phyloP scores from a whole-genome alignment of 2,113 vertebrate species.

The Arvicanthis niloticus region DNA sequence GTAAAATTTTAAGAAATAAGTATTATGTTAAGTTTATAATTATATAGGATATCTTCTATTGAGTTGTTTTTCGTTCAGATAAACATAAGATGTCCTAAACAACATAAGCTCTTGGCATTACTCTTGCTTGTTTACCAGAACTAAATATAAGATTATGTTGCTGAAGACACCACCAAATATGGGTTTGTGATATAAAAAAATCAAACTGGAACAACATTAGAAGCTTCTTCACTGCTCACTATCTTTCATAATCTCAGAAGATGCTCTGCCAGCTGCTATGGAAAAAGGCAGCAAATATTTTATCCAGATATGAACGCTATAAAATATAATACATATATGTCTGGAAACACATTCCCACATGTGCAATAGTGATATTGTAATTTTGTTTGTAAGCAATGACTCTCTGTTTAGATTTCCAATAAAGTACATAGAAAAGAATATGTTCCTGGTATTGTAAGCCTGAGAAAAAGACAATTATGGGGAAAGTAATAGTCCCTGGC shows the following conservation, averaged over 20 bases:
- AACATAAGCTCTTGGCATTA: neutral
- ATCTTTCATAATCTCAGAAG: neutral
- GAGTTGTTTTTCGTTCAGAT: neutral
- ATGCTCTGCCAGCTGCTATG: neutral
- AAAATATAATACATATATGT: neutral
- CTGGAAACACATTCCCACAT: neutral
- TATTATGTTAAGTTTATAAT: neutral
- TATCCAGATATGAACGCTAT: neutral
- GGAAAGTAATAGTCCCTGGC: neutral
- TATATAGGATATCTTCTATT: neutral
- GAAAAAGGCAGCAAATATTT: neutral
- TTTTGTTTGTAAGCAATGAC: no score
- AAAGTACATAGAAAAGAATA: neutral
- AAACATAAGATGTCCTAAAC: neutral
- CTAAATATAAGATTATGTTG: neutral
- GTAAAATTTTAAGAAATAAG: neutral
- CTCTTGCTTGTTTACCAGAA: neutral
- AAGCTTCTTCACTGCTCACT: neutral
- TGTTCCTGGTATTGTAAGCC: neutral
- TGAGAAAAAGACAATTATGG: neutral
- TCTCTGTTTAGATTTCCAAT: neutral
- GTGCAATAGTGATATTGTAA: neutral
- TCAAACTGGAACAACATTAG: neutral
- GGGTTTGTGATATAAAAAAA: neutral
- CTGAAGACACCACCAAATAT: rapidly evolving